Evolutionary conservation across 2,797 vertebrate genomes (phyloP).

Genomic region (Squalus acanthias): DNA sequence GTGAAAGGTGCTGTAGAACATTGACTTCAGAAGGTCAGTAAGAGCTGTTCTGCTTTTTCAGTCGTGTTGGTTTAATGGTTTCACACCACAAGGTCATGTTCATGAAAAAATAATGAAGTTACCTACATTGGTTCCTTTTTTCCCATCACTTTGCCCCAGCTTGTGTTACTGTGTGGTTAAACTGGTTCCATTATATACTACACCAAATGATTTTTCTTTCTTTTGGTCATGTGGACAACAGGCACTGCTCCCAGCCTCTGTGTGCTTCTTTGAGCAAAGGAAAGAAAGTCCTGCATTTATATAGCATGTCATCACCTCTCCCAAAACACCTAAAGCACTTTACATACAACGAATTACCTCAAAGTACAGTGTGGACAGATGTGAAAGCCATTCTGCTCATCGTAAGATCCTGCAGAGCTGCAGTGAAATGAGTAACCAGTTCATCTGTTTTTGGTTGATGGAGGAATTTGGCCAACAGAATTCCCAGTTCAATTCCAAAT

Average conservation of each 20-base stretch:
- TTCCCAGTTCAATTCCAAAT: not conserved
- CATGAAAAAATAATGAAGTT: not conserved
- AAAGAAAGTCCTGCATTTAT: not conserved
- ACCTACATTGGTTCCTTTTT: not conserved
- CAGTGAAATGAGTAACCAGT: not conserved
- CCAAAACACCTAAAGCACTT: not conserved
- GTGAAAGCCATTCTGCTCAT: not conserved
- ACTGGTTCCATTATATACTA: not conserved
- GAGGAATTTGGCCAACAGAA: not conserved
- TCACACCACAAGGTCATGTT: not conserved
- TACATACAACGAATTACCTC: not conserved
- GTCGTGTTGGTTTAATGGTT: constrained; percentile 1
- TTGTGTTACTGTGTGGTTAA: not conserved
- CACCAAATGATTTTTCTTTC: not conserved
- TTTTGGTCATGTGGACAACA: not conserved
- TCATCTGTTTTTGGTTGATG: not conserved
- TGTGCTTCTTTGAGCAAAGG: not conserved
- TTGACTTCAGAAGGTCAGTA: not conserved
- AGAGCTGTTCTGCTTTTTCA: not conserved
- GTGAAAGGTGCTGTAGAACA: not conserved
- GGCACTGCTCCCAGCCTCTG: not conserved
- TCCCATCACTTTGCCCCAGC: not conserved
- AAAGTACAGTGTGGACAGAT: not conserved
- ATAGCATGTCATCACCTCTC: not conserved
- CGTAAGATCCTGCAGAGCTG: not conserved